Conservation (phyloP, 2,888 invertebrate species). For the Lasioglossum zephyrum region DNA sequence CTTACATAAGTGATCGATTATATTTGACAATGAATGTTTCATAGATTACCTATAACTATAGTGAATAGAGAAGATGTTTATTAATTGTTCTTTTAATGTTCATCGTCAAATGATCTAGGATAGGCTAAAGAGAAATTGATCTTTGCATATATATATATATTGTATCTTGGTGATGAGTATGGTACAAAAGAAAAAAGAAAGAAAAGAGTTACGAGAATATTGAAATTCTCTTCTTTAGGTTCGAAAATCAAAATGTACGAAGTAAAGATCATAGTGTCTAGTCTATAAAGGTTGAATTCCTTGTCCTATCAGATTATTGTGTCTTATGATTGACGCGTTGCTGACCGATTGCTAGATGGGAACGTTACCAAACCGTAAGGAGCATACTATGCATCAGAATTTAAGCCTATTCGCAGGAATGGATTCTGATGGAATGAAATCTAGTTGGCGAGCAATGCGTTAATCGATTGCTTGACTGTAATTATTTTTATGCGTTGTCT, state of each 20-base stretch:
- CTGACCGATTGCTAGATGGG: not conserved
- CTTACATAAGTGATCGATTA: slow-evolving; percentile 43
- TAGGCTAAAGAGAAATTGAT: slow-evolving; percentile 37
- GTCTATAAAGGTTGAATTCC: slow-evolving; percentile 61
- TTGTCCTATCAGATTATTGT: slow-evolving; percentile 48
- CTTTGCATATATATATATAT: slow-evolving; percentile 19
- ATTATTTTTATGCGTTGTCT: slow-evolving; percentile 18
- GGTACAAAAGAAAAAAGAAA: slow-evolving; percentile 53
- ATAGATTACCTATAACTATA: slow-evolving; percentile 23
- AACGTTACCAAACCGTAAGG: not conserved
- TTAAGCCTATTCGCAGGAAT: not conserved
- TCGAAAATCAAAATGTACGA: slow-evolving; percentile 31
- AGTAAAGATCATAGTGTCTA: slow-evolving; percentile 58
- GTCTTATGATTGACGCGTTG: slow-evolving; percentile 15
- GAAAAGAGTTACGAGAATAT: slow-evolving; percentile 28
- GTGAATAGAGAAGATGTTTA: slow-evolving; percentile 8
- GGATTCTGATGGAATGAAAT: not conserved
- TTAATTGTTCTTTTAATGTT: slow-evolving; percentile 35
- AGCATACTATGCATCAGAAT: not conserved
- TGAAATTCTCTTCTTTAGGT: slow-evolving; percentile 30
- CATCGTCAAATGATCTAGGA: slow-evolving; percentile 43
- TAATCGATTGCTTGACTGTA: slow-evolving; percentile 25
- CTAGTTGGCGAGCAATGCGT: slow-evolving; percentile 23
- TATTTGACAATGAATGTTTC: slow-evolving; percentile 53
- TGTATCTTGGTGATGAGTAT: slow-evolving; percentile 44